Evolutionary conservation across 2,797 vertebrate genomes (phyloP).

Genomic region (Sebastes miniatus): DNA sequence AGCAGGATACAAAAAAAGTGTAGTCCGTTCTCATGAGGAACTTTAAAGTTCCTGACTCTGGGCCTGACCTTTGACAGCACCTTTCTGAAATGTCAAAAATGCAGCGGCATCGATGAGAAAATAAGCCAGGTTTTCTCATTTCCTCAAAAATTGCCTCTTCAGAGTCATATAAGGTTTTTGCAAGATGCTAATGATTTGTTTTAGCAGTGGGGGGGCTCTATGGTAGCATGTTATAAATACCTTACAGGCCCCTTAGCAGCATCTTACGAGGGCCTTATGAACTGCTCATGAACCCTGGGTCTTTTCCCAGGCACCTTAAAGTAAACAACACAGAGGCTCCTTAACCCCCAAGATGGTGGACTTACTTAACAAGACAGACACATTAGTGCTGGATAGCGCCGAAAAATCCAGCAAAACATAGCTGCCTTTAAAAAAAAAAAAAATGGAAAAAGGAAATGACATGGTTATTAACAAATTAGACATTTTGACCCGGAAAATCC

Average conservation of each 20-base stretch:
- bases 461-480: not conserved
- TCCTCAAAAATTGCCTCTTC: constrained; percentile 62
- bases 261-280: constrained; percentile 63
- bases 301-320: constrained; percentile 54
- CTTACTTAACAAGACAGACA: constrained; percentile 8
- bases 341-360: constrained; percentile 19
- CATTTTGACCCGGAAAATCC: not conserved
- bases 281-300: constrained; percentile 57
- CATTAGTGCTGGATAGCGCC: constrained; percentile 3
- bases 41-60: not conserved
- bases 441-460: not conserved
- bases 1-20: too few species aligned
- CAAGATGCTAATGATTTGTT: constrained; percentile 76
- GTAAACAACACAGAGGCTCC: constrained; percentile 46
- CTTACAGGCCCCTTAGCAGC: constrained; percentile 50
- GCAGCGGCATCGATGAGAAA: constrained; percentile 48
- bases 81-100: constrained; percentile 63
- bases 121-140: constrained; percentile 63
- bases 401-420: not conserved
- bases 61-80: constrained; percentile 41
- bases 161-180: constrained; percentile 57
- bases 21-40: not conserved
- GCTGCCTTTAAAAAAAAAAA: not conserved
- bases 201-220: constrained; percentile 57
- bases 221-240: constrained; percentile 65